phyloP scores from a whole-genome alignment of 2,888 invertebrate species.

The Brenthis ino region DNA sequence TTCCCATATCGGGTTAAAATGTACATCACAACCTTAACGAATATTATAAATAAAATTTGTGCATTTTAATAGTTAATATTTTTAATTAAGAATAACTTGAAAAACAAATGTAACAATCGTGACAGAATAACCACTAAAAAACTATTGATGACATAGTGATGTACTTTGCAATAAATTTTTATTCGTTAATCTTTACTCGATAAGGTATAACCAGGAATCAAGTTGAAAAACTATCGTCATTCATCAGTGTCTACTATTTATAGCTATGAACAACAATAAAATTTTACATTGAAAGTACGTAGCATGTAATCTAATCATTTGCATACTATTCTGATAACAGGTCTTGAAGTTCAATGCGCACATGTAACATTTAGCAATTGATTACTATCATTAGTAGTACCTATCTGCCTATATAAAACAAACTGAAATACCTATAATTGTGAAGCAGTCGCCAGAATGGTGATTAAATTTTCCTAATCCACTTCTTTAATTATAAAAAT shows the following conservation, averaged over 20 bases:
- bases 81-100: constrained; percentile 19
- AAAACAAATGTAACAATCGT: constrained; percentile 28
- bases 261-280: neutral
- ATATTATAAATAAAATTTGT: constrained; percentile 31
- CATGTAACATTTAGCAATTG: too few relatives aligned
- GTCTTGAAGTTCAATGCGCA: neutral
- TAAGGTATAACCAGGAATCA: neutral
- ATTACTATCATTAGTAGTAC: too few relatives aligned
- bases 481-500: too few relatives aligned
- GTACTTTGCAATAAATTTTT: neutral
- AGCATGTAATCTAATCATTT: neutral
- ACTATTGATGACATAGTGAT: constrained; percentile 29
- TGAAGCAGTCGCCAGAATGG: too few relatives aligned
- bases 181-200: neutral
- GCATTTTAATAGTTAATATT: constrained; percentile 25
- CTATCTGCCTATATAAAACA: too few relatives aligned
- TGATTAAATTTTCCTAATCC: too few relatives aligned
- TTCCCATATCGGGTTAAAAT: constrained; percentile 74
- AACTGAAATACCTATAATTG: too few relatives aligned
- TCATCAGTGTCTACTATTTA: neutral
- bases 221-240: neutral
- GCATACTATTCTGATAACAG: neutral
- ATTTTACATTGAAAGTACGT: neutral
- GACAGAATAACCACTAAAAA: constrained; percentile 20
- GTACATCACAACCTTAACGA: constrained; percentile 70